Evolutionary conservation across 2,888 invertebrate species (phyloP).

Genomic region (Desoria tigrina): DNA sequence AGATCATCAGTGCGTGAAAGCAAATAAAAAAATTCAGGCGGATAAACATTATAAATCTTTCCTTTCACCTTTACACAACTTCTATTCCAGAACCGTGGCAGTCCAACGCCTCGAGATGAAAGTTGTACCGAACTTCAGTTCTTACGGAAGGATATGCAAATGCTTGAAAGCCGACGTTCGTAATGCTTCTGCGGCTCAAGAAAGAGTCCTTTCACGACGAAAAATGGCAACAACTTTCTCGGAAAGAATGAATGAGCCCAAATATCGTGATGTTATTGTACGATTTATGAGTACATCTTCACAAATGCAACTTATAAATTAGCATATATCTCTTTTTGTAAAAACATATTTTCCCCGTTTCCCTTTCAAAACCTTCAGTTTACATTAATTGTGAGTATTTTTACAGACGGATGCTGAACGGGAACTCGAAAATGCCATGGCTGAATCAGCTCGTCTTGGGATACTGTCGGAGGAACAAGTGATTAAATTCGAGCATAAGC

Average conservation of each 20-base stretch:
- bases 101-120: conserved; percentile 33
- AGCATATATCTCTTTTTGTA: conserved; percentile 9
- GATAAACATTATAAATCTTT: conserved; percentile 5
- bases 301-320: too few relatives aligned
- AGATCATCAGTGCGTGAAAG: conserved; percentile 29
- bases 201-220: conserved; percentile 16
- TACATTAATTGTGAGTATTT: not conserved
- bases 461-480: conserved; percentile 31
- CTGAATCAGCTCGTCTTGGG: conserved; percentile 28
- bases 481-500: conserved; percentile 39
- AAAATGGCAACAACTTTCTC: conserved; percentile 16
- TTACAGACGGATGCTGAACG: conserved; percentile 29
- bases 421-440: conserved; percentile 31
- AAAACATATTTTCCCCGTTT: too few relatives aligned
- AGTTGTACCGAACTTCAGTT: conserved; percentile 28
- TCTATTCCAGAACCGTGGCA: conserved; percentile 29
- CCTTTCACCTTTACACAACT: too few relatives aligned
- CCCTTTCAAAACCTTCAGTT: too few relatives aligned
- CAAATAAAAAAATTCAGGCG: not conserved
- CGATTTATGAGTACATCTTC: not conserved
- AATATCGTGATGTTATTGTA: conserved; percentile 16
- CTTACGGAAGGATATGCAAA: conserved; percentile 36
- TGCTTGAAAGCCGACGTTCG: conserved; percentile 32
- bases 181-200: conserved; percentile 23
- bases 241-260: conserved; percentile 3